Base-by-base conservation (phyloP, 2,888 invertebrate species). In the Nemurella pictetii region DNA sequence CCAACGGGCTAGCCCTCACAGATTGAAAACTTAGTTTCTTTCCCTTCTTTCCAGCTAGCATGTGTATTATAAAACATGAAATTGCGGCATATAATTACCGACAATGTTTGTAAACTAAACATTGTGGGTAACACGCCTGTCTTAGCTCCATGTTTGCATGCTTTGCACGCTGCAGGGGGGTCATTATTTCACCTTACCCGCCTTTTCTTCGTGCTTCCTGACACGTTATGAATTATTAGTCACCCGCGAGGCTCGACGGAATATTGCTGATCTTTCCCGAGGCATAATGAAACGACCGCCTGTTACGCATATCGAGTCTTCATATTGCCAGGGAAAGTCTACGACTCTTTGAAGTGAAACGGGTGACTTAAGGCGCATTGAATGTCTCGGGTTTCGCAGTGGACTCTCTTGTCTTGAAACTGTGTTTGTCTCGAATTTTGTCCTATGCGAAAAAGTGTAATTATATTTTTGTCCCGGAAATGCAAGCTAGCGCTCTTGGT, bases 211-310 rank as follows among this genome's bases (percentile, higher is more conserved):
- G 78, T 28, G 29, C 78, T 29, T n/a, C 78, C 28, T 30, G 9
- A 30, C 30, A 78, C 78, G 78, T 30, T 75, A 78, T 78, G 78
- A 28, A 78, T 78, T 78, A 78, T 78, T 78, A 78, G 78, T 26
- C 28, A 26, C 75, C n/a, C 26, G 27, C 75, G 75, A 75, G 25
- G 75, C 75, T n/a, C 75, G 28, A 26, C 15, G 75, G 75, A n/a
- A 27, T 27, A 75, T 28, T 75, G 26, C 75, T 75, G 26, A 26
- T 75, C 27, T 27, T 75, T 4, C 75, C 75, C 26, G 2, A 73
- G 26, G 1, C 20, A 55, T 55, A 55, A 55, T 55, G 55, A 55
- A 55, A 55, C 55, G 55, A 55, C 55, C 55, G 55, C 55, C 55
- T 55, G 55, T 55, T 55, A 55, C 55, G 55, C 55, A 55, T 20